Percentiles rank a stretch among this genome's conserved stretches.
Evolutionary conservation across 2,888 invertebrate species (phyloP).

Genomic region (Yponomeuta evonymella): DNA sequence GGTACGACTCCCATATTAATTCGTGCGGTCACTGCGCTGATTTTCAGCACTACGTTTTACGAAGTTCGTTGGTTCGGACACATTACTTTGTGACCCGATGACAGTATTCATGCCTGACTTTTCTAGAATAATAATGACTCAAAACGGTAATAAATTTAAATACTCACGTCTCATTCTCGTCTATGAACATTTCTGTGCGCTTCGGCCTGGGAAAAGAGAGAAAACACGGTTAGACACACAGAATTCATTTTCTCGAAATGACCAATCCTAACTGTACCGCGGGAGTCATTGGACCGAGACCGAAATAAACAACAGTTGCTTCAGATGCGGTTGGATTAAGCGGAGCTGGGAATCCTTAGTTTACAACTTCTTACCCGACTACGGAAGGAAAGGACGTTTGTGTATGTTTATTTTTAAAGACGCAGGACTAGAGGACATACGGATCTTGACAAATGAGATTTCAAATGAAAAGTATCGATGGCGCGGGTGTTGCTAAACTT

Average conservation of each 20-base stretch:
- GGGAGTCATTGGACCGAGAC: slow-evolving; percentile 5
- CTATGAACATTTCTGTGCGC: slow-evolving; percentile 69
- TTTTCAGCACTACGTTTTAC: too few species aligned
- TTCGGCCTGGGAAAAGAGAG: slow-evolving; percentile 54
- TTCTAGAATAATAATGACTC: background rate
- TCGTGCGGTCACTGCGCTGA: too few species aligned
- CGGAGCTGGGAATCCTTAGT: background rate
- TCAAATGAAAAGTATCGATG: too few species aligned
- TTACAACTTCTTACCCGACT: background rate
- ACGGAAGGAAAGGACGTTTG: background rate
- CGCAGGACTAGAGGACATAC: too few species aligned
- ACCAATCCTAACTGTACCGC: background rate
- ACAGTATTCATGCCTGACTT: background rate
- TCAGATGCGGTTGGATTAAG: background rate
- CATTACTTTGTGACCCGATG: too few species aligned
- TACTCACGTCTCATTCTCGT: slow-evolving; percentile 74
- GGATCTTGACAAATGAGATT: too few species aligned
- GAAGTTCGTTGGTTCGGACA: too few species aligned
- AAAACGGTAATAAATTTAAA: slow-evolving; percentile 13
- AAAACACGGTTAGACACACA: slow-evolving; percentile 9
- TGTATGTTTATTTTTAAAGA: too few species aligned
- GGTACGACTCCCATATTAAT: too few species aligned
- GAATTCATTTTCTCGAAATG: slow-evolving; percentile 12
- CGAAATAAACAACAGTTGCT: background rate
- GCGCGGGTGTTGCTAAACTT: too few species aligned